Percentiles rank a stretch among this genome's conserved stretches.
phyloP scores from a whole-genome alignment of 2,888 invertebrate species.

The Cordilura impudica region DNA sequence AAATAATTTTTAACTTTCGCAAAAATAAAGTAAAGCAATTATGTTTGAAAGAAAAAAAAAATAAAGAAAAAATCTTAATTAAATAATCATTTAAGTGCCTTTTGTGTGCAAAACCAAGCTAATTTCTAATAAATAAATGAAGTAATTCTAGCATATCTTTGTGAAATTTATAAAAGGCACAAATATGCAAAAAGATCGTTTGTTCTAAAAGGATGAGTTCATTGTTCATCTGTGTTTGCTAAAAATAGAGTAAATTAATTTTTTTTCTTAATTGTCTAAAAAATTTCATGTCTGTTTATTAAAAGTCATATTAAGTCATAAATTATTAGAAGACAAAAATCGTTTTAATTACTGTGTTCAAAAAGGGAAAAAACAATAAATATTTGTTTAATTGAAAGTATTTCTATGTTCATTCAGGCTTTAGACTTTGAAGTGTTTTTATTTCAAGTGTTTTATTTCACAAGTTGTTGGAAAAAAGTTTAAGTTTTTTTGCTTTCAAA shows the following conservation, averaged over 20 bases:
- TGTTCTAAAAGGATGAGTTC: slow-evolving; percentile 44
- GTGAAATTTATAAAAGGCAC: slow-evolving; percentile 34
- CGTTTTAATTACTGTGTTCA: slow-evolving; percentile 18
- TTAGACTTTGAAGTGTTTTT: slow-evolving; percentile 6
- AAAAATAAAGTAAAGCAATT: slow-evolving; percentile 40
- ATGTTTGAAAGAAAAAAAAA: slow-evolving; percentile 1
- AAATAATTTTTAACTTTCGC: slow-evolving; percentile 2
- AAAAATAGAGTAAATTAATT: slow-evolving; percentile 47
- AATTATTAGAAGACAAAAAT: slow-evolving; percentile 34
- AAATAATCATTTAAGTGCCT: slow-evolving; percentile 50
- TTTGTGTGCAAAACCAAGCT: slow-evolving; percentile 10
- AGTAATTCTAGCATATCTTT: slow-evolving; percentile 13
- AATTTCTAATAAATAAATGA: slow-evolving; percentile 30
- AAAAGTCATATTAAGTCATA: slow-evolving; percentile 26
- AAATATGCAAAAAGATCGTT: slow-evolving; percentile 19
- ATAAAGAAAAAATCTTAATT: slow-evolving; percentile 42
- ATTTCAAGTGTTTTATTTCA: slow-evolving; percentile 42
- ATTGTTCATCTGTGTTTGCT: slow-evolving; percentile 44
- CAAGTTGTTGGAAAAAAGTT: slow-evolving; percentile 20
- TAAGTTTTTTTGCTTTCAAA: slow-evolving; percentile 20
- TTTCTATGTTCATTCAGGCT: not conserved
- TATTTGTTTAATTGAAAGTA: slow-evolving; percentile 31
- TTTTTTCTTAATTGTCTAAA: slow-evolving; percentile 34
- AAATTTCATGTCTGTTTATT: not conserved
- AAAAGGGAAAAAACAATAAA: not conserved